Base-by-base conservation (phyloP, 2,797 vertebrate species). In the Microctenopoma steveboyesi region DNA sequence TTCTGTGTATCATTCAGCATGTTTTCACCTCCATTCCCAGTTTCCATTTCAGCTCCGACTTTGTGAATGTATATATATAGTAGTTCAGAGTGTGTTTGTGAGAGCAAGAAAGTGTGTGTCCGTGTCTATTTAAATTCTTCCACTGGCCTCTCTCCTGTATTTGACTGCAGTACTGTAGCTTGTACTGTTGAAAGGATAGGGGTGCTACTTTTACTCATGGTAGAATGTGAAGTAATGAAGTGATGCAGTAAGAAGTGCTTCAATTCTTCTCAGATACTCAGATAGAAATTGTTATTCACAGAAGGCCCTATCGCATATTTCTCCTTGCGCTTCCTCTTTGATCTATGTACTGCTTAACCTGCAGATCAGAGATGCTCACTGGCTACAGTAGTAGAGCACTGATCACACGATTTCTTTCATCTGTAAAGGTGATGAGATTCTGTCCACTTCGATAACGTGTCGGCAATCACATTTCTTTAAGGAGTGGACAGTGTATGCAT, bases 321-420 rank as follows among this genome's bases (percentile, higher is more conserved):
- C 33, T 88, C 50, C 81, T 78, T 66, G 79, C 15, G 76, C 80
- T 87, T 90, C 86, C 84, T 79, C 76, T 84, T 78, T 86, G 76
- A 86, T 82, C 80, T 74, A 54, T 25, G 12, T 16, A n/a, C 62
- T 68, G 59, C 73, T 70, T 63, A 27, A 43, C 56, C 65, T 65
- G 67, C 65, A 64, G 55, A 60, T 64, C 50, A n/a, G 61, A 69
- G 53, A 56, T 60, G 48, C 61, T 83, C 48, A 58, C 51, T 50
- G 69, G 48, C 64, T 64, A 13, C 74, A 68, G 60, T 18, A 45
- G 76, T 35, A 39, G 27, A 73, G 48, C 47, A 45, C 74, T 72
- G 37, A 46, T 68, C 64, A 61, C 50, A 47, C 73, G 58, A 16
- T 35, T 5, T 75, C 51, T 45, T 52, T 75, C 56, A 59, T 57